Conservation (phyloP, 2,888 invertebrate species). For the Psylliodes chrysocephalus region DNA sequence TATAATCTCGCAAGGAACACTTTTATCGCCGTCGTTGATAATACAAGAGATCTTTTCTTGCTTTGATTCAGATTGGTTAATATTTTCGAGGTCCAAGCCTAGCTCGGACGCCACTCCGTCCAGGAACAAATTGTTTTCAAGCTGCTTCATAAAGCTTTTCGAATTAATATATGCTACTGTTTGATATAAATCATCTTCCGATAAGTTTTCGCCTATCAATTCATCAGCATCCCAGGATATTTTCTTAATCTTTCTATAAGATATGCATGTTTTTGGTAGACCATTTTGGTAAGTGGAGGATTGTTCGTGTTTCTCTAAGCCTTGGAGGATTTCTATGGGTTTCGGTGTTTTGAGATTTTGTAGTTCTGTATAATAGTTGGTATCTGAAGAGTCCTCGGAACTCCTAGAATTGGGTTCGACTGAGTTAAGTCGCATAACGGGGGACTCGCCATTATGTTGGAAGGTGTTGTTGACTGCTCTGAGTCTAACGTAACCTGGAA, state of each 20-base stretch:
- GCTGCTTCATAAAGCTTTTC: conserved; percentile 74
- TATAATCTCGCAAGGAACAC: conserved; percentile 72
- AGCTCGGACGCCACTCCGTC: conserved; percentile 70
- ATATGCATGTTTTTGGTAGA: conserved; percentile 67
- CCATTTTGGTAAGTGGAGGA: conserved; percentile 55
- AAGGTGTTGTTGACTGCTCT: conserved; percentile 25
- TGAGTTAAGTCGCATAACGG: conserved; percentile 8
- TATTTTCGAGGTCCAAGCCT: conserved; percentile 68
- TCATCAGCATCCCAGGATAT: conserved; percentile 55
- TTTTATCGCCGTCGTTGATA: conserved; percentile 54
- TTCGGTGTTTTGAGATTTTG: conserved; percentile 43
- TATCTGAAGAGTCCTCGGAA: conserved; percentile 42
- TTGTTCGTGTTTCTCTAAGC: conserved; percentile 52
- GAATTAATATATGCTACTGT: conserved; percentile 71
- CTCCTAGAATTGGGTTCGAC: conserved; percentile 38
- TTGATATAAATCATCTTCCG: conserved; percentile 52
- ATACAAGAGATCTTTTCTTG: conserved; percentile 75
- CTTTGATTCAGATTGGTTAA: conserved; percentile 70
- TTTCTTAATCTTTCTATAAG: conserved; percentile 63
- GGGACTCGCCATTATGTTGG: conserved; percentile 23
- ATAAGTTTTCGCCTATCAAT: conserved; percentile 44
- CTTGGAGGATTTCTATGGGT: conserved; percentile 43
- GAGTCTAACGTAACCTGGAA: conserved; percentile 69
- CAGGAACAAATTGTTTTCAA: conserved; percentile 71
- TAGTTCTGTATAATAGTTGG: conserved; percentile 33